Percentiles rank a stretch among this genome's conserved stretches.
Conservation (phyloP, 2,113 vertebrate species). For the Sapayoa aenigma region DNA sequence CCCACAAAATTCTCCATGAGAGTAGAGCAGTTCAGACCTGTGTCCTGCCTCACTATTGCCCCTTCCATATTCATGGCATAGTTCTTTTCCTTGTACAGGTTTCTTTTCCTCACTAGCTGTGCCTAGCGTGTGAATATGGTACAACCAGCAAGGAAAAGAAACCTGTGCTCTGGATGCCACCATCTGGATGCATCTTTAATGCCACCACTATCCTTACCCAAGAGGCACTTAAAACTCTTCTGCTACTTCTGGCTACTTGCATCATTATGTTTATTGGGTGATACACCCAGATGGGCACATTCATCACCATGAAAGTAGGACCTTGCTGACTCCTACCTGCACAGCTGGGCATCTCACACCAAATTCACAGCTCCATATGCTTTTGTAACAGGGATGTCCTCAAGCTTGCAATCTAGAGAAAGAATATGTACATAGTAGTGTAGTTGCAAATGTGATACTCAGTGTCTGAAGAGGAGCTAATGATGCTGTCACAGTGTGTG, state of each 20-base stretch:
- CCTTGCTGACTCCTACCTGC: not conserved
- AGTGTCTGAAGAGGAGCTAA: not conserved
- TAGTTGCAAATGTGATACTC: not conserved
- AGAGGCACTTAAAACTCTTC: not conserved
- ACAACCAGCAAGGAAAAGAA: not conserved
- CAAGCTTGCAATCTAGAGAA: not conserved
- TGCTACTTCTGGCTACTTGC: not conserved
- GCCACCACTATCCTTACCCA: not conserved
- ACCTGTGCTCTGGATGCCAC: not conserved
- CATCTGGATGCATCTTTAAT: too few species aligned
- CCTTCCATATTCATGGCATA: not conserved
- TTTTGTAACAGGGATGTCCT: not conserved
- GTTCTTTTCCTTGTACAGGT: not conserved
- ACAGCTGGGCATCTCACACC: too few species aligned
- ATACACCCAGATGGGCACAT: not conserved
- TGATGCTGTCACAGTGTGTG: accelerated
- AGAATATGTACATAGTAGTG: not conserved
- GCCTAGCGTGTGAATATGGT: not conserved
- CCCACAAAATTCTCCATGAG: not conserved
- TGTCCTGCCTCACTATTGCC: not conserved
- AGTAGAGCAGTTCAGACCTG: not conserved
- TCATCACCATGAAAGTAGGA: not conserved
- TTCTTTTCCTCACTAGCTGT: not conserved
- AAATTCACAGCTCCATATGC: not conserved
- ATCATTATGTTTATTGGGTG: not conserved